Evolutionary conservation across 1,140 invertebrate species (phyloP), one percentile per base, ranked within the genome.

Genomic region (Cherax destructor): DNA sequence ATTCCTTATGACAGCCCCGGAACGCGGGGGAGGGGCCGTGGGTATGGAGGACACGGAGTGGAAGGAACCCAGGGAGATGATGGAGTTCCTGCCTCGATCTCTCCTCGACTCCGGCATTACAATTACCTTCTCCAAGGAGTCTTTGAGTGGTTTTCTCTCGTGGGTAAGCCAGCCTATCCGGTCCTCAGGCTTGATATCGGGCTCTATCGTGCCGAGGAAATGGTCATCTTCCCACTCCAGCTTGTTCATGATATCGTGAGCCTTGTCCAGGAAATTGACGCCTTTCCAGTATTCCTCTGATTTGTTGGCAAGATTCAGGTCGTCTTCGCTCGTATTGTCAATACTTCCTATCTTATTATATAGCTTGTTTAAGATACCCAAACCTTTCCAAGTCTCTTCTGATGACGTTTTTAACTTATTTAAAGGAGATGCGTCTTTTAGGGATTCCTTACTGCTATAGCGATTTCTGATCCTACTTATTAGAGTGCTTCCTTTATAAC

Each of bases 41-140:
- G 89, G 89, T 1, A 91, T 49, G 56, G 89, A 85, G 18, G 89
- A 91, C 4, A 91, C n/a, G 47, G 89, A 91, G 24, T 77, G 88
- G 18, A 91, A 30, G 41, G 83, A 85, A 18, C 83, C 83, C 13
- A 91, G 24, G 74, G 89, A 91, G 41, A 85, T 83, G 30, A 85
- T 85, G 21, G 89, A 91, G 56, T 79, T 52, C 59, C 87, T 47
- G 2, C 49, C 49, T 76, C 87, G 50, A 9, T 83, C 79, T 24
- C 79, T 65, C 7, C 74, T 50, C 4, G 52, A 30, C 6, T 30
- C 69, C 5, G 16, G 6, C 21, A 21, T 5, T 0, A 21, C 18
- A 18, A 18, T 21, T 69, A 3, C 5, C 65, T 69, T 69, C 5
- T 69, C 65, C 13, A 6, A 6, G 5, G 69, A 10, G 4, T 74